Evolutionary conservation across 2,888 invertebrate species (phyloP).

Genomic region (Thyatira batis): DNA sequence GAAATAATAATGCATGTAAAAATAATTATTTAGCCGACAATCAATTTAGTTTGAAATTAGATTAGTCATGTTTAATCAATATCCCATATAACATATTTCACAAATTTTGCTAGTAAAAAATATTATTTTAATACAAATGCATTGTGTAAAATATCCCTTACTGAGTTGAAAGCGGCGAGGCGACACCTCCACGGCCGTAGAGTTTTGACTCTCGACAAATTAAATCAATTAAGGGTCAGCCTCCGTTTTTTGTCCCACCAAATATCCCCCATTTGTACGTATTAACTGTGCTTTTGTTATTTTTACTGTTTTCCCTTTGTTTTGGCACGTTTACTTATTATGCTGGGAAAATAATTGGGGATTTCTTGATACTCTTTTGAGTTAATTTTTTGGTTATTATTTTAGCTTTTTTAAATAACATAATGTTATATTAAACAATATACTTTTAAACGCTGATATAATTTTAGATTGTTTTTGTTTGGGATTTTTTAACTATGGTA

Average conservation of each 20-base stretch:
- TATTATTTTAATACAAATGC: not conserved
- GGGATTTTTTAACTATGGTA: no score
- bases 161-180: constrained; percentile 18
- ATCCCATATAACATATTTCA: no score
- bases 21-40: no score
- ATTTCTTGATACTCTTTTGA: not conserved
- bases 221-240: constrained; percentile 75
- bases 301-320: constrained; percentile 28
- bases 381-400: not conserved
- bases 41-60: no score
- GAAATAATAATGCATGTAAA: no score
- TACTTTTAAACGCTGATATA: no score
- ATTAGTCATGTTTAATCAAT: no score
- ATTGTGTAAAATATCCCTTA: constrained; percentile 14
- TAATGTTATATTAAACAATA: no score
- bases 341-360: not conserved
- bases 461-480: no score
- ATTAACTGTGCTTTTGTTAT: constrained; percentile 63
- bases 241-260: constrained; percentile 57
- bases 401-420: no score
- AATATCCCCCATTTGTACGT: constrained; percentile 69
- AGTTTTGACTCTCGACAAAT: constrained; percentile 76
- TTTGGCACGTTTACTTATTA: constrained; percentile 18
- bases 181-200: constrained; percentile 48
- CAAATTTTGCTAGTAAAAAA: no score